Percentiles rank a stretch among this genome's conserved stretches.
Conservation (phyloP, 2,888 invertebrate species). For the Orgyia antiqua region DNA sequence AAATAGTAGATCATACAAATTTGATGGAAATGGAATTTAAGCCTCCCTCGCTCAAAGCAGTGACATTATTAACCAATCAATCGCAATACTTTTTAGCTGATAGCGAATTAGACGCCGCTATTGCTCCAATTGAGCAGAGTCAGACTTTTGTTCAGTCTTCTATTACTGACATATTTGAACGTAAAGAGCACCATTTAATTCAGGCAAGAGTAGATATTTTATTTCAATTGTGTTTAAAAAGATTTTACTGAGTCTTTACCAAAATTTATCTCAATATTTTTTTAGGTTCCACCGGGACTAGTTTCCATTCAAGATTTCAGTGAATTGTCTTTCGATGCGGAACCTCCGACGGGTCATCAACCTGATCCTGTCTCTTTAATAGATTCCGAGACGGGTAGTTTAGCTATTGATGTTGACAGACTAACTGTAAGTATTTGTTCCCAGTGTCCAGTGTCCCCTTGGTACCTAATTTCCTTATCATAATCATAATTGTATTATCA, state of each 20-base stretch:
- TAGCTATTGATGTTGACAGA: constrained; percentile 36
- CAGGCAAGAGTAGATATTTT: constrained; percentile 37
- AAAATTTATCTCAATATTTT: neutral
- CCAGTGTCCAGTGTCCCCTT: neutral
- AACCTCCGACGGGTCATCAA: constrained; percentile 43
- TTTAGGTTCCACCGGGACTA: constrained; percentile 38
- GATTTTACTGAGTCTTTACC: too few species aligned
- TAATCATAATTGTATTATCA: too few species aligned
- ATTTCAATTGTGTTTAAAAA: too few species aligned
- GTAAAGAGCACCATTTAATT: constrained; percentile 35
- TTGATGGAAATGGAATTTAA: constrained; percentile 38
- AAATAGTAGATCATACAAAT: constrained; percentile 23
- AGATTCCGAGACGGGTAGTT: constrained; percentile 59
- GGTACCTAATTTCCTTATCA: neutral
- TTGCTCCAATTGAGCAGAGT: constrained; percentile 3
- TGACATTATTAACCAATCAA: constrained; percentile 40
- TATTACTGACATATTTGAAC: constrained; percentile 53
- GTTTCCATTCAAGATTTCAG: constrained; percentile 55
- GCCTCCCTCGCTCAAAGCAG: constrained; percentile 49
- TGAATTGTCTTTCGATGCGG: constrained; percentile 53
- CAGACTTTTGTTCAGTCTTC: constrained; percentile 21
- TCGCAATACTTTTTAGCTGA: constrained; percentile 52
- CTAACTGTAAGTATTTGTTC: constrained; percentile 41
- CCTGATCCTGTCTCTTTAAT: constrained; percentile 48
- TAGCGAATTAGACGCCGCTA: constrained; percentile 29